These are phyloP conservation scores for Seira ritae DNA, from an alignment of 2,888 invertebrate species.

Conservation along the genomic window DNA sequence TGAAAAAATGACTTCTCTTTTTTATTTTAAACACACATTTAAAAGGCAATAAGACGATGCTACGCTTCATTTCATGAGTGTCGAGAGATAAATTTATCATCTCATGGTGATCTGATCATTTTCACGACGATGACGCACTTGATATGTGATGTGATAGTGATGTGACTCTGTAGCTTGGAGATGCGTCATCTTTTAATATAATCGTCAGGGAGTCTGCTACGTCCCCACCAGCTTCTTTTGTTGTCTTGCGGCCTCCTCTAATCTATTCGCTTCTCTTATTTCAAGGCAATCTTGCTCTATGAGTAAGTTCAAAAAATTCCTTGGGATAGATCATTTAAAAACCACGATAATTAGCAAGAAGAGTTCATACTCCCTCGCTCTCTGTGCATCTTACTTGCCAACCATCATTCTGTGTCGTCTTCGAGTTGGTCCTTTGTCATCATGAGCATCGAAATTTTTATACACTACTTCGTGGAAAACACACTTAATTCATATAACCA, in stretches of 20 bases:
- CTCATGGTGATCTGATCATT: too few relatives aligned
- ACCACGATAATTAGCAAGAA: slow-evolving; percentile 45
- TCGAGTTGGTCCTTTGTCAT: slow-evolving; percentile 42
- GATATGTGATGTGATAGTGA: too few relatives aligned
- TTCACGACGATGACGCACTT: too few relatives aligned
- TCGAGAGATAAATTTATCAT: too few relatives aligned
- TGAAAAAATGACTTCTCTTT: too few relatives aligned
- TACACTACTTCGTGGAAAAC: too few relatives aligned
- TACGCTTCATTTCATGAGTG: too few relatives aligned
- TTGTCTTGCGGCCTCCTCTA: slow-evolving; percentile 20
- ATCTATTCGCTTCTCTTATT: slow-evolving; percentile 16
- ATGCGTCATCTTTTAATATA: slow-evolving; percentile 47
- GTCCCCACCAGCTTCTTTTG: slow-evolving; percentile 13
- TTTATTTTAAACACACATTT: too few relatives aligned
- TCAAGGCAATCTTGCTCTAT: slow-evolving; percentile 35
- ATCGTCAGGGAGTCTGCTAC: slow-evolving; percentile 46
- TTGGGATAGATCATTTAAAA: slow-evolving; percentile 36
- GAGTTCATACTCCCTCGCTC: slow-evolving; percentile 16
- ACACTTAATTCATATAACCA: too few relatives aligned
- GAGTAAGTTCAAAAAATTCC: neutral
- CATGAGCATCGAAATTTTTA: too few relatives aligned
- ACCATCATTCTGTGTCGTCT: slow-evolving; percentile 19
- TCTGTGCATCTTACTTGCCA: too few relatives aligned
- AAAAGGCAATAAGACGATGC: too few relatives aligned
- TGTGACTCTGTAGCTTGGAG: neutral